Evolutionary conservation across 2,888 invertebrate genomes (phyloP).

Genomic region (Leptogaster cylindrica): DNA sequence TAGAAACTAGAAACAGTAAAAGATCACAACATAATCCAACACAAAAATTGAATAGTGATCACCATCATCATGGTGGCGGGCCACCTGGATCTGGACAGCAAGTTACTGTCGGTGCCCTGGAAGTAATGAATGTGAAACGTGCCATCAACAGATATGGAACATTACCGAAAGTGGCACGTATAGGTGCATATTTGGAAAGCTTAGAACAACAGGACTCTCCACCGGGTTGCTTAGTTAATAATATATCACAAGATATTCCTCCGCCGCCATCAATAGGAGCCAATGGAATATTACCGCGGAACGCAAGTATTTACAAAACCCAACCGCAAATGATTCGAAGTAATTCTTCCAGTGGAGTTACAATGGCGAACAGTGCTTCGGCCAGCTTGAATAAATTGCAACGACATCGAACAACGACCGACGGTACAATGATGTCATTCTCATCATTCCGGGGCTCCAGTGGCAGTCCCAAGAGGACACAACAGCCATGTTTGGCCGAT

Average conservation of each 20-base stretch:
- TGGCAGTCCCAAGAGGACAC: constrained; percentile 73
- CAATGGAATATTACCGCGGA: constrained; percentile 26
- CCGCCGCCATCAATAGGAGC: constrained; percentile 46
- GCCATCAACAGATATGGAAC: constrained; percentile 96
- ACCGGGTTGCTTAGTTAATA: neutral
- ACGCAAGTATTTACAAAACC: constrained; percentile 62
- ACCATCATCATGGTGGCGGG: constrained; percentile 46
- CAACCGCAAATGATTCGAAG: constrained; percentile 87
- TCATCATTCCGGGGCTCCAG: constrained; percentile 67
- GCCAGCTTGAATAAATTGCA: constrained; percentile 66
- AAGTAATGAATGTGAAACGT: constrained; percentile 93
- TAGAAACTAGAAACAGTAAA: constrained; percentile 71
- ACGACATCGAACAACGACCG: constrained; percentile 65
- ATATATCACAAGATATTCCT: constrained; percentile 48
- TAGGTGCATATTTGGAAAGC: constrained; percentile 95
- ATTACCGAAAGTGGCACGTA: constrained; percentile 93
- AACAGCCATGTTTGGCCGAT: constrained; percentile 79
- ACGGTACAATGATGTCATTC: constrained; percentile 63
- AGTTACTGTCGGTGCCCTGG: constrained; percentile 88
- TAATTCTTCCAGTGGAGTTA: constrained; percentile 85
- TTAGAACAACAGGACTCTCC: constrained; percentile 76
- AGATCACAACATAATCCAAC: constrained; percentile 58
- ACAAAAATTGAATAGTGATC: constrained; percentile 38
- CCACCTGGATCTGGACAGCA: constrained; percentile 56
- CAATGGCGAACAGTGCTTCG: constrained; percentile 69